Base-by-base conservation (phyloP, 2,888 invertebrate species). In the Cosmorhoe ocellata region DNA sequence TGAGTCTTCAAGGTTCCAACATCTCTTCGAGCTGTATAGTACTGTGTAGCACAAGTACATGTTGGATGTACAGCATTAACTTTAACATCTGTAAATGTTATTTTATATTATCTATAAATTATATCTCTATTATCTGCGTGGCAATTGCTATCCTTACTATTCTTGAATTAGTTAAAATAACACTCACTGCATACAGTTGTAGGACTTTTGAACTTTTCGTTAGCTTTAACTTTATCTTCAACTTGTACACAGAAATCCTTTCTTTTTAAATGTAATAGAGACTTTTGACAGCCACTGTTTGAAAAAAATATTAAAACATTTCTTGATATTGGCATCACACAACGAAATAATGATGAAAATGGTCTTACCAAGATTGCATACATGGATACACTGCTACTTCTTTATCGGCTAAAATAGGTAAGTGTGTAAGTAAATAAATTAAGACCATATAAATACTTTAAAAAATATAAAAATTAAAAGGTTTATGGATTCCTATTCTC, bases 11-110 rank as follows among this genome's bases (percentile, higher is more conserved):
- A 13, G 1, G 41, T 60, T 0, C 57, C 56, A 10, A 53, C 49
- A 14, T 65, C 56, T 30, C 58, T 59, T 11, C 32, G 43, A 10
- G 11, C 18, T 4, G 14, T 13, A 10, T 45, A 43, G 41, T 58
- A 62, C 33, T 73, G 71, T 0, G 68, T 66, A 3, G 69, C 69
- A 39, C 71, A 69, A 0, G 68, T 67, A 22, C 71, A 70, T 0
- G 61, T 64, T 11, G 54, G 45, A 1, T 14, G 32, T 2, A 30
- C 32, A 4, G 51, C 58, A 26, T 54, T 33, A 12, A 44, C 32
- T 33, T 38, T 51, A 9, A 32, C 56, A 46, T 66, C 66, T 67
- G 50, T 7, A 44, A 33, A 28, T n/a, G n/a, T n/a, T n/a, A n/a
- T n/a, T n/a, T n/a, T n/a, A n/a, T n/a, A n/a, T n/a, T n/a, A n/a